A percentile compares a stretch with the other conserved stretches of the same genome.
phyloP scores from a whole-genome alignment of 2,113 vertebrate species.

The Myotis lucifugus region DNA sequence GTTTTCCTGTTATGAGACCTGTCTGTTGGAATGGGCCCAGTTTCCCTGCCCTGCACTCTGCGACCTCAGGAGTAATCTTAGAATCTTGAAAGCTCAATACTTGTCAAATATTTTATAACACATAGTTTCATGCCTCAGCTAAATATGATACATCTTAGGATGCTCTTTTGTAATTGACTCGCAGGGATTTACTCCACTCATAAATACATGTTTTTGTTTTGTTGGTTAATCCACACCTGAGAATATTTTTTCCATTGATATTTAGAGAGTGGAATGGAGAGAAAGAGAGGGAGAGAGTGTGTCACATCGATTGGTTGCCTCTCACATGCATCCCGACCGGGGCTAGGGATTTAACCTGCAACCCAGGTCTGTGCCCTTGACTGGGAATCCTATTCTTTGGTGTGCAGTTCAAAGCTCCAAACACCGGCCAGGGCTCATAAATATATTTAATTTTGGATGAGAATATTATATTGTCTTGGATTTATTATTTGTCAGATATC shows the following conservation, averaged over 20 bases:
- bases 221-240: too few species aligned
- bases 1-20: conserved; percentile 44
- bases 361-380: too few species aligned
- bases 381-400: too few species aligned
- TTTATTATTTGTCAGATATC: neutral
- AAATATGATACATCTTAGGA: neutral
- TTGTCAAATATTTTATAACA: neutral
- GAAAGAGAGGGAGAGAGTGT: too few species aligned
- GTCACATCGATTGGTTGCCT: too few species aligned
- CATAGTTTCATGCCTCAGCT: neutral
- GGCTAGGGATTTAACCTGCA: too few species aligned
- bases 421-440: neutral
- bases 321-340: too few species aligned
- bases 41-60: neutral
- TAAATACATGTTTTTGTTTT: neutral
- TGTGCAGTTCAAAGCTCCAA: too few species aligned
- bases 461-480: neutral
- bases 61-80: neutral
- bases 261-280: too few species aligned
- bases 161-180: conserved; percentile 24
- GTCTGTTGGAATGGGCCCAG: neutral
- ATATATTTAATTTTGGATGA: neutral
- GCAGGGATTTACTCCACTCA: neutral
- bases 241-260: too few species aligned
- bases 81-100: neutral